Percentiles rank a stretch among this genome's conserved stretches.
These are phyloP conservation scores for Trilocha varians DNA, from an alignment of 2,888 invertebrate genomes.

Conservation along the genomic window DNA sequence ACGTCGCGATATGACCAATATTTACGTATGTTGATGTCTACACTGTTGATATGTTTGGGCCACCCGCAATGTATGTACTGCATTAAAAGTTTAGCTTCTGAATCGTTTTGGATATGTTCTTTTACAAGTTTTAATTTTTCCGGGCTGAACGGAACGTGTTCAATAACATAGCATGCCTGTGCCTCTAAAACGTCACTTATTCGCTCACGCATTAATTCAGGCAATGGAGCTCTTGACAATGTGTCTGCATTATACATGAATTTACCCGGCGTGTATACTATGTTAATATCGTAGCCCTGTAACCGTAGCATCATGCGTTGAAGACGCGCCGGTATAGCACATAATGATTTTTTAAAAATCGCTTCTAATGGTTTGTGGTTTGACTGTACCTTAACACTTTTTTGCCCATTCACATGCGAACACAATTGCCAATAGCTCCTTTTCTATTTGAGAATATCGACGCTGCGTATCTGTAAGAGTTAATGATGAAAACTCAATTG, in stretches of 20 bases:
- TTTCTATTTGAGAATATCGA: conserved; percentile 11
- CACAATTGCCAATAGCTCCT: conserved; percentile 14
- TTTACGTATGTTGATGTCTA: not conserved
- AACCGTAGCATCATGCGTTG: not conserved
- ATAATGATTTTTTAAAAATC: conserved; percentile 4
- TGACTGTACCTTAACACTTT: conserved; percentile 13
- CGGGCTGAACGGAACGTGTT: conserved; percentile 4
- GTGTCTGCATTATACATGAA: conserved; percentile 15
- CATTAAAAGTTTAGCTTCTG: conserved; percentile 5
- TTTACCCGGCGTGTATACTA: too few species aligned
- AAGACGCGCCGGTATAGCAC: conserved; percentile 8
- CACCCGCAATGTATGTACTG: conserved; percentile 10
- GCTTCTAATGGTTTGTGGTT: conserved; percentile 26
- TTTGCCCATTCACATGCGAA: conserved; percentile 13
- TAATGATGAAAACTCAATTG: not conserved
- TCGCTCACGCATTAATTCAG: conserved; percentile 4
- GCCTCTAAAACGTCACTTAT: conserved; percentile 4
- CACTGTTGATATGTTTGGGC: conserved; percentile 8
- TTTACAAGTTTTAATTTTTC: too few species aligned
- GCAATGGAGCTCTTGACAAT: conserved; percentile 13
- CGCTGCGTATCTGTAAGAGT: conserved; percentile 1
- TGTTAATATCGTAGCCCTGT: not conserved
- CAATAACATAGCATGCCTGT: conserved; percentile 9
- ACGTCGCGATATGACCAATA: conserved; percentile 8
- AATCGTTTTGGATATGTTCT: not conserved